Conservation (phyloP, 2,888 invertebrate species). For the Meganola albula region DNA sequence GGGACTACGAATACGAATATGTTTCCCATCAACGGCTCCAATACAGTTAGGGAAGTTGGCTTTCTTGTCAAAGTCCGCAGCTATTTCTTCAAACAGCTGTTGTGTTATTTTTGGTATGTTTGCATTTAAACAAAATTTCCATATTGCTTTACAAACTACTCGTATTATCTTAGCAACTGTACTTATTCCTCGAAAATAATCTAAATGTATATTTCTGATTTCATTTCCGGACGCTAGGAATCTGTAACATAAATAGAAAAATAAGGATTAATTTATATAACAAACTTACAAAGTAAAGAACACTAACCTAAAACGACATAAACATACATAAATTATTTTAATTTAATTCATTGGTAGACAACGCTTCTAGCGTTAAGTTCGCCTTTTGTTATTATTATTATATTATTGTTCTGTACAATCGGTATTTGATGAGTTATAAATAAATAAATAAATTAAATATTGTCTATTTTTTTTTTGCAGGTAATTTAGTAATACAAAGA, state of each 20-base stretch:
- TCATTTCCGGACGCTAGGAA: constrained; percentile 15
- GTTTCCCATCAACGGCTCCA: no score
- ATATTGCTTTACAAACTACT: constrained; percentile 21
- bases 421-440: constrained; percentile 18
- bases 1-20: constrained; percentile 17
- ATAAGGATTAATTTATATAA: constrained; percentile 20
- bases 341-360: constrained; percentile 16
- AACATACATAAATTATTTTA: constrained; percentile 19
- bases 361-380: constrained; percentile 14
- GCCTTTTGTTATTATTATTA: no score
- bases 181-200: constrained; percentile 22
- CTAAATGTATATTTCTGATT: constrained; percentile 15
- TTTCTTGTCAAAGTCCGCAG: constrained; percentile 17
- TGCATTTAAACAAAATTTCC: constrained; percentile 17
- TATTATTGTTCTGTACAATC: constrained; percentile 16
- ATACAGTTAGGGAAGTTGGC: constrained; percentile 25
- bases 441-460: constrained; percentile 15
- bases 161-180: constrained; percentile 20
- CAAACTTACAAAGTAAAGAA: constrained; percentile 19
- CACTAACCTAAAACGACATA: constrained; percentile 17
- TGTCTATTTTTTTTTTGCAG: constrained; percentile 19
- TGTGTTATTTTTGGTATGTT: constrained; percentile 18
- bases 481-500: constrained; percentile 22
- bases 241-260: constrained; percentile 9
- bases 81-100: constrained; percentile 19